Base-by-base conservation (phyloP, 2,797 vertebrate species). In the Hirundo rustica region DNA sequence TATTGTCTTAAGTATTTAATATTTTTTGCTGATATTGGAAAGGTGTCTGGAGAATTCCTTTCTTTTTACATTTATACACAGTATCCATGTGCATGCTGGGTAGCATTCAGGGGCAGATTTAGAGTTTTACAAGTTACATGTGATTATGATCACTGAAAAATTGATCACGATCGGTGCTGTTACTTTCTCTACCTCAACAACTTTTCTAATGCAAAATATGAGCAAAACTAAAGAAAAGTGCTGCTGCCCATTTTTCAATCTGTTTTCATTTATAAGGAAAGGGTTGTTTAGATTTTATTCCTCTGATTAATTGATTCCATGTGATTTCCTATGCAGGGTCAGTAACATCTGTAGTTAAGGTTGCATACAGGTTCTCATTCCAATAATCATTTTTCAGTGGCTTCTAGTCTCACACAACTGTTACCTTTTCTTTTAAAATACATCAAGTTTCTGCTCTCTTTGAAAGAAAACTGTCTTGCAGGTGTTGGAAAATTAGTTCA, bases 11-110 rank as follows among this genome's bases (percentile, higher is more conserved):
- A 70, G 13, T 11, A 51, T 74, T 75, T 81, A 26, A 30, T 84
- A 40, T 10, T 30, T 2, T 55, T 73, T 80, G 38, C 18, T 60
- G 42, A 20, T 79, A 60, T 32, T 55, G 48, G 85, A 88, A 93
- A 89, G 2, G 9, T 72, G 8, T 57, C 51, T 66, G 58, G 44
- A 92, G 86, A 65, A 65, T 40, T 21, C 38, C 22, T 72, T 61
- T 4, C 3, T 61, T 80, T 81, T 53, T 25, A 17, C 20, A 38
- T 85, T 51, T 67, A 17, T 22, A 36, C 11, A 42, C 21, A 16
- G 3, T 50, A 6, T 77, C 9, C 1, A 1, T 40, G 6, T 10
- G 5, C 38, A 21, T 14, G 27, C 5, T 40, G 19, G 15, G 32
- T 32, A 53, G 17, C 34, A 72, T 80, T 64, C 54, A 34, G 13